A percentile compares a stretch with the other conserved stretches of the same genome.
Conservation (phyloP, 2,888 invertebrate species). For the Parelbella ahira region DNA sequence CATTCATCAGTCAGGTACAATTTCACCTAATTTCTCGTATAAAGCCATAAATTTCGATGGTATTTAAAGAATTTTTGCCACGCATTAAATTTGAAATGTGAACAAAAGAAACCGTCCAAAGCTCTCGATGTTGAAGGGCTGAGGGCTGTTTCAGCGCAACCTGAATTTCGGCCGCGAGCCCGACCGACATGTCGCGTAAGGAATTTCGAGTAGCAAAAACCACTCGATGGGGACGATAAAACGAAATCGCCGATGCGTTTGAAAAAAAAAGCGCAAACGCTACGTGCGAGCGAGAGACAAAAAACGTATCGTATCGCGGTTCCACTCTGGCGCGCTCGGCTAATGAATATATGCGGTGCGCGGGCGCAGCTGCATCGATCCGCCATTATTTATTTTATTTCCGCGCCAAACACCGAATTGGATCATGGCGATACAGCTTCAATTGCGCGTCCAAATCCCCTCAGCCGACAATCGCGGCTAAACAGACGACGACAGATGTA, state of each 20-base stretch:
- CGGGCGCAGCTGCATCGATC: slow-evolving; percentile 71
- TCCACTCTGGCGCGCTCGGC: slow-evolving; percentile 74
- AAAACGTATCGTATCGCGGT: slow-evolving; percentile 76
- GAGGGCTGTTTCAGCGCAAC: slow-evolving; percentile 23
- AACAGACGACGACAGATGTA: slow-evolving; percentile 73
- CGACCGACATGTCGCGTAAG: slow-evolving; percentile 45
- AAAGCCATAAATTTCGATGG: slow-evolving; percentile 9
- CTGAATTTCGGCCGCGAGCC: slow-evolving; percentile 22
- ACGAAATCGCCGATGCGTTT: slow-evolving; percentile 77
- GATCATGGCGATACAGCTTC: slow-evolving; percentile 75
- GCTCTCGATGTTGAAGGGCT: slow-evolving; percentile 9
- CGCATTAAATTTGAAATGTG: slow-evolving; percentile 18
- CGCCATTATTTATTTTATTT: slow-evolving; percentile 78
- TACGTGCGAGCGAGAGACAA: slow-evolving; percentile 75
- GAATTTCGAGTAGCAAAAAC: slow-evolving; percentile 74
- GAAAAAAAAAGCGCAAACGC: slow-evolving; percentile 71
- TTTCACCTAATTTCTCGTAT: background rate
- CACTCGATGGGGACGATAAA: slow-evolving; percentile 74
- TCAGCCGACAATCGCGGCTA: slow-evolving; percentile 60
- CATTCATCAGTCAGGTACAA: background rate
- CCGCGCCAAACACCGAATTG: slow-evolving; percentile 75
- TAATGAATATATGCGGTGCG: slow-evolving; percentile 64
- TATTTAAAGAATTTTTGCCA: slow-evolving; percentile 9
- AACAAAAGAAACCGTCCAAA: slow-evolving; percentile 11
- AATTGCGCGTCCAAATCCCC: slow-evolving; percentile 78